phyloP scores from a whole-genome alignment of 2,888 invertebrate genomes.

The Imbricaverruca yamaguchii region DNA sequence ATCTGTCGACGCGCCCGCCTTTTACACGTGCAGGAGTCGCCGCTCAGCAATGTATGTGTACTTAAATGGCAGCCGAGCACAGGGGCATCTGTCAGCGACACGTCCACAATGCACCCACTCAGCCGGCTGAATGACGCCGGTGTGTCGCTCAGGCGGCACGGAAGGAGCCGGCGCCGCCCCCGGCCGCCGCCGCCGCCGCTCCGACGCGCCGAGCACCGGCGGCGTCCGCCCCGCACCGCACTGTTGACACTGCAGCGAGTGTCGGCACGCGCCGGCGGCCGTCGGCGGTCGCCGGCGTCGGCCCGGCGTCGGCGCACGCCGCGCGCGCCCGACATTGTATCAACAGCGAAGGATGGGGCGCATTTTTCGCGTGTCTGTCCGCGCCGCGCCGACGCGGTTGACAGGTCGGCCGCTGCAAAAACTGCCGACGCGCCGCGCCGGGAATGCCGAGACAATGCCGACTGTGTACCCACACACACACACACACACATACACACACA shows the following conservation, averaged over 20 bases:
- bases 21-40: too few relatives aligned
- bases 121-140: too few relatives aligned
- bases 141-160: too few relatives aligned
- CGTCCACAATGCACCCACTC: too few relatives aligned
- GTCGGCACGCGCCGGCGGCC: not conserved
- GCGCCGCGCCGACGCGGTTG: not conserved
- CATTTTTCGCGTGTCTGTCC: constrained; percentile 7
- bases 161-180: not conserved
- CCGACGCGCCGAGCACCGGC: not conserved
- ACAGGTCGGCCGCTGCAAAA: not conserved
- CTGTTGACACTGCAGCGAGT: not conserved
- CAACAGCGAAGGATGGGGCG: not conserved
- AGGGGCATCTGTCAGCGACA: too few relatives aligned
- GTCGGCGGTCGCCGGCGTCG: not conserved
- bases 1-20: too few relatives aligned
- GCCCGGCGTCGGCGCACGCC: too few relatives aligned
- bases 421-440: not conserved
- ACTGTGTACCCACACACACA: not conserved
- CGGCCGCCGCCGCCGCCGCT: not conserved
- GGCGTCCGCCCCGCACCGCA: not conserved
- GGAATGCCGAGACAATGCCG: not conserved
- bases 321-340: not conserved
- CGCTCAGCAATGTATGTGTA: too few relatives aligned
- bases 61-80: too few relatives aligned
- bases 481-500: too few relatives aligned